Evolutionary conservation across 37 sponge, comb jelly and placozoan species (phyloP), one percentile per base, ranked within the genome.

Genomic region (Theonella swinhoei): DNA sequence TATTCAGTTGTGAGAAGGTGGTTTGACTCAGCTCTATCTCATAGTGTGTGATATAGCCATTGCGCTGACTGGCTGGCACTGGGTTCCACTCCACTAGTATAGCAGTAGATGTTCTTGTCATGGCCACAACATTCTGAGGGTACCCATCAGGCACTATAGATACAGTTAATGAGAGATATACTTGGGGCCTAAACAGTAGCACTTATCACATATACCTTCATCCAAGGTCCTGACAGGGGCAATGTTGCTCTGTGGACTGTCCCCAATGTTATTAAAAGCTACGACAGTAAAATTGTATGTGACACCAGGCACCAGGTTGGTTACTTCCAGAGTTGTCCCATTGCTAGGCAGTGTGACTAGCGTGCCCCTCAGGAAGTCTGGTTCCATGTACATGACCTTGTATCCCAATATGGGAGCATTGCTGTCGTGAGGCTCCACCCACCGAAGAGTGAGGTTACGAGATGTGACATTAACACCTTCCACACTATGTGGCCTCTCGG

Each of bases 401-500:
- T 88, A 88, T 1, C 81, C 83, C 1, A 7, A 32, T 67, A 92
- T 85, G 36, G 83, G 85, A 47, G 85, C 85, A 76, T 88, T 85
- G 73, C 80, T 85, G 60, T 77, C 68, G 62, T 92, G 77, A 74
- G 88, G 85, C 73, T 84, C 89, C 68, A 75, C 64, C 83, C 84
- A 86, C 31, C 22, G 23, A 5, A 89, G 65, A 5, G 25, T 29
- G 1, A 85, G 42, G 47, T 26, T 69, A 70, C 58, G 75, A 62
- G 89, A 78, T 24, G 73, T 42, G 22, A 82, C 69, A 2, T 85
- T 35, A 4, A 75, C 62, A 11, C 69, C 76, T 37, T 58, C 72
- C 40, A 82, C 42, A 78, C 77, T 65, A 14, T 75, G 77, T 35
- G 87, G 87, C 31, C 69, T 63, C 66, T 89, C 85, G n/a, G 90